phyloP scores from a whole-genome alignment of 1,140 invertebrate genomes.

The Euwallacea fornicatus region DNA sequence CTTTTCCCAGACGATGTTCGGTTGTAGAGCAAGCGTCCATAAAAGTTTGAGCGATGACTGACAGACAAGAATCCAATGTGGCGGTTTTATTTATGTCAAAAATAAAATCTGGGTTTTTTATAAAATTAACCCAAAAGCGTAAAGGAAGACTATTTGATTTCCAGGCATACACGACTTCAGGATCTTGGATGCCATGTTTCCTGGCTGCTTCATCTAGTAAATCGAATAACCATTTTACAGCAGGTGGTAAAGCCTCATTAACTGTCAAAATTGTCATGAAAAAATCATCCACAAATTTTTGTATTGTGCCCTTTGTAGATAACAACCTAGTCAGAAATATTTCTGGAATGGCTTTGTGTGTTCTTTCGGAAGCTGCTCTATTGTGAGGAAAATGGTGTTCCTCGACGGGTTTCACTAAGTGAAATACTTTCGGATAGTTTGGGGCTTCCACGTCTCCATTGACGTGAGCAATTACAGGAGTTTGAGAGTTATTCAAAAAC shows the following conservation, averaged over 20 bases:
- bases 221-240: slow-evolving; percentile 95
- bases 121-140: slow-evolving; percentile 96
- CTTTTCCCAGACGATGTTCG: slow-evolving; percentile 87
- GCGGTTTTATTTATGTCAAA: slow-evolving; percentile 94
- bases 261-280: slow-evolving; percentile 86
- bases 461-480: slow-evolving; percentile 68
- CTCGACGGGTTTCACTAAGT: slow-evolving; percentile 82
- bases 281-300: slow-evolving; percentile 96
- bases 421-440: slow-evolving; percentile 73
- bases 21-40: slow-evolving; percentile 93
- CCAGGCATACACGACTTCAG: slow-evolving; percentile 93
- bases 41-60: slow-evolving; percentile 94
- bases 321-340: slow-evolving; percentile 91
- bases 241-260: slow-evolving; percentile 86
- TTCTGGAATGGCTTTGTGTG: slow-evolving; percentile 92
- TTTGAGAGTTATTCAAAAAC: slow-evolving; percentile 74
- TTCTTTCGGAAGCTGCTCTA: slow-evolving; percentile 70
- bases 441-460: slow-evolving; percentile 77
- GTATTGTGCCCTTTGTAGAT: slow-evolving; percentile 93
- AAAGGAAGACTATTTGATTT: slow-evolving; percentile 93
- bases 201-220: slow-evolving; percentile 88
- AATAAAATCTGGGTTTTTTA: slow-evolving; percentile 96
- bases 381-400: slow-evolving; percentile 65
- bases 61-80: slow-evolving; percentile 89
- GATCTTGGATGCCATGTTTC: slow-evolving; percentile 79